Conservation (phyloP, 2,113 vertebrate species). For the Salvelinus namaycush region DNA sequence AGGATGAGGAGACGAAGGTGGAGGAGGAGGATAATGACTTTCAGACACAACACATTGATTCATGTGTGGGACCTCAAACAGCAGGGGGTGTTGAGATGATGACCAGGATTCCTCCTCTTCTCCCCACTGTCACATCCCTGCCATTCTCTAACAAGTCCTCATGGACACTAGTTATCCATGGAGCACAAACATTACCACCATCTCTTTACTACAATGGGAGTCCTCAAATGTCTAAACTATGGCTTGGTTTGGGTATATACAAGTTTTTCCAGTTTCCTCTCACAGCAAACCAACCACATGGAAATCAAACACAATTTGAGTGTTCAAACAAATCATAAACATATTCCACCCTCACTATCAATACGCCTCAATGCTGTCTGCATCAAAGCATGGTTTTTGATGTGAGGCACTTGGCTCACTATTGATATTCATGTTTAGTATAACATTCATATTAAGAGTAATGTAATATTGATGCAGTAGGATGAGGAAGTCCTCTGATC, state of each 20-base stretch:
- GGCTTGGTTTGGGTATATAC: neutral
- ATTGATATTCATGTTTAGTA: slow-evolving; percentile 42
- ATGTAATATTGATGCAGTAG: slow-evolving; percentile 62
- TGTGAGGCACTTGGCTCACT: slow-evolving; percentile 20
- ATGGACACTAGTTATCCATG: slow-evolving; percentile 54
- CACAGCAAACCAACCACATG: neutral
- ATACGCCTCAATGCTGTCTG: neutral
- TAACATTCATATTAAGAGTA: slow-evolving; percentile 53
- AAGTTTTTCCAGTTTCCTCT: too few relatives aligned
- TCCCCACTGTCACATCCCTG: slow-evolving; percentile 68
- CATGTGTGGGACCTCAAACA: slow-evolving; percentile 24
- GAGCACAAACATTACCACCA: slow-evolving; percentile 47
- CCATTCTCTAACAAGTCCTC: slow-evolving; percentile 65
- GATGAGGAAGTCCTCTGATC: slow-evolving; percentile 61
- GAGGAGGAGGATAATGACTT: too few relatives aligned
- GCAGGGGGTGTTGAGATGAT: slow-evolving; percentile 26
- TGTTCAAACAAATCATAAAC: slow-evolving; percentile 24
- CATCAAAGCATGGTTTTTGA: neutral
- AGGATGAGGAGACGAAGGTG: too few relatives aligned
- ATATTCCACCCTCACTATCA: neutral
- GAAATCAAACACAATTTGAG: neutral
- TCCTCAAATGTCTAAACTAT: too few relatives aligned
- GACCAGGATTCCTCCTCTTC: slow-evolving; percentile 39
- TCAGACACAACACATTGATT: slow-evolving; percentile 11
- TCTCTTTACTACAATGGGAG: too few relatives aligned